Evolutionary conservation across 2,888 invertebrate species (phyloP).

Genomic region (Dichetophora obliterata): DNA sequence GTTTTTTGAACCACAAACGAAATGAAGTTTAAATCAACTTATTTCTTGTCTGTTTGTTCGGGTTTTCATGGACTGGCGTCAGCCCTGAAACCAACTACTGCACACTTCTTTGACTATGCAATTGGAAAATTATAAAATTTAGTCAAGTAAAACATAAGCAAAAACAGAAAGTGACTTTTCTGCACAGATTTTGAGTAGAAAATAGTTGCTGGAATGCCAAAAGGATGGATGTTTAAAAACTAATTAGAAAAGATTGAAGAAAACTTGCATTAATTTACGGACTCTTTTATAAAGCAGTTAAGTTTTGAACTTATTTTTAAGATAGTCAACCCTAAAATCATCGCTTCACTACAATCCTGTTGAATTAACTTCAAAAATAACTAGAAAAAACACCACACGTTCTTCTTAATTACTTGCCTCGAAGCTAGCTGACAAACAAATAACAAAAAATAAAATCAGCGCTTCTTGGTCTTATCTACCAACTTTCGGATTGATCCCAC

Average conservation of each 20-base stretch:
- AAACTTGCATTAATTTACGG: background rate
- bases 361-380: no score
- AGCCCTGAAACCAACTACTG: no score
- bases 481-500: no score
- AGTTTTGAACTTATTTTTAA: no score
- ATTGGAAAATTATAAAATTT: conserved; percentile 37
- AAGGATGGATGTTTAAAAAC: background rate
- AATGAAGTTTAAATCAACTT: background rate
- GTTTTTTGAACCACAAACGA: background rate
- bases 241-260: conserved; percentile 12
- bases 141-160: conserved; percentile 36
- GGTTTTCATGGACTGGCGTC: no score
- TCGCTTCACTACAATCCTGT: background rate
- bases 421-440: no score
- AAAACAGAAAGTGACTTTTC: conserved; percentile 4
- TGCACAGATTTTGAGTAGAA: background rate
- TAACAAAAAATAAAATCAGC: no score
- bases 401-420: no score
- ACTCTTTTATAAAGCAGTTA: no score
- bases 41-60: no score
- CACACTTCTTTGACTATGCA: conserved; percentile 30
- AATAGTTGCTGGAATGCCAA: background rate
- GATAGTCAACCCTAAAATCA: background rate
- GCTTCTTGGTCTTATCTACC: no score
- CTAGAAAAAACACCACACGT: no score